Evolutionary conservation across 2,113 vertebrate genomes (phyloP).

Genomic region (Numenius arquata): DNA sequence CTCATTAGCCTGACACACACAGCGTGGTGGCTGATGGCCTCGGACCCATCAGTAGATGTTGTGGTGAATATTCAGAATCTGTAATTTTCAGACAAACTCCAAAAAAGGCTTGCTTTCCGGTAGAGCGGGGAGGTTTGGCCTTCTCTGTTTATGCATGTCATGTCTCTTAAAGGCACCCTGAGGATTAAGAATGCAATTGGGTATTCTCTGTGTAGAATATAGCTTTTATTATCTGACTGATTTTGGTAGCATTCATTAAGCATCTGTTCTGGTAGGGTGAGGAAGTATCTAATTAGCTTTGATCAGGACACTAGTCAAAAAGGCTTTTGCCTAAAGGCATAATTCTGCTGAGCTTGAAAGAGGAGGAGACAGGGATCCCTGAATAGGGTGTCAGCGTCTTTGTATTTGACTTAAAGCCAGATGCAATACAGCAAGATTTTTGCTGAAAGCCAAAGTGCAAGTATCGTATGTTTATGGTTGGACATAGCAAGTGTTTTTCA

Average conservation of each 20-base stretch:
- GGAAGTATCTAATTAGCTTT: background rate
- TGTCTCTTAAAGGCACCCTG: background rate
- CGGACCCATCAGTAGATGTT: background rate
- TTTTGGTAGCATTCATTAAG: background rate
- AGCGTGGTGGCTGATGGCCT: background rate
- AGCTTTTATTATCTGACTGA: background rate
- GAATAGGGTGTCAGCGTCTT: background rate
- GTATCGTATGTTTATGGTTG: background rate
- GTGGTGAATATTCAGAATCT: background rate
- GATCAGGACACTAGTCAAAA: background rate
- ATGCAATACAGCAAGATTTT: background rate
- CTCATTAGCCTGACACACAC: background rate
- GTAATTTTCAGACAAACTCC: background rate
- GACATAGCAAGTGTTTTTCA: background rate
- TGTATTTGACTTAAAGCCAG: background rate
- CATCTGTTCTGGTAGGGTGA: background rate
- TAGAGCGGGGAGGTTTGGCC: background rate
- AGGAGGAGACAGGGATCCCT: fast-evolving
- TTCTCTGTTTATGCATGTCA: background rate
- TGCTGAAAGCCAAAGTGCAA: background rate
- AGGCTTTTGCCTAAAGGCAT: background rate
- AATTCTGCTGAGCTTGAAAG: background rate
- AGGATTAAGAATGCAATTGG: background rate
- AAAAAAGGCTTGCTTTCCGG: background rate
- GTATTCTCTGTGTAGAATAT: background rate